Evolutionary conservation across 2,113 vertebrate species (phyloP).

Genomic region (Lepidothrix coronata): DNA sequence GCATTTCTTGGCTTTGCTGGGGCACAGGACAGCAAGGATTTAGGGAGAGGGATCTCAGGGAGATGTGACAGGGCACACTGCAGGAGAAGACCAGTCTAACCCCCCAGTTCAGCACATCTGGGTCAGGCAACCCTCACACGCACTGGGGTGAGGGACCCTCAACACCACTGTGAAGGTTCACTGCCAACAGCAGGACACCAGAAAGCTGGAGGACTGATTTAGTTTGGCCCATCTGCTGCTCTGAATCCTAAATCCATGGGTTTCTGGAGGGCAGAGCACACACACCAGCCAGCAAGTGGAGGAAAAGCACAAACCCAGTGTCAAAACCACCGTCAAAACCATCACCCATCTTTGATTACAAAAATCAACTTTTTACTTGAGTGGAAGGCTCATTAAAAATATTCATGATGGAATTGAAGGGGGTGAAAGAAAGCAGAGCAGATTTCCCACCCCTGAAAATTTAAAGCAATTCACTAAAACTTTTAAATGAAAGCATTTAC

Average conservation of each 20-base stretch:
- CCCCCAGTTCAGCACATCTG: background rate
- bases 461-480: background rate
- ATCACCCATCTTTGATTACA: fast-evolving
- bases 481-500: fast-evolving
- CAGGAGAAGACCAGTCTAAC: background rate
- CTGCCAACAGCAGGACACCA: background rate
- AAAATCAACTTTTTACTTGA: background rate
- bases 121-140: fast-evolving
- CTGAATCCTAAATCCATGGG: background rate
- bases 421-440: background rate
- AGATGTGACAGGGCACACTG: background rate
- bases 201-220: background rate
- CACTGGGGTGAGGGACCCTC: background rate
- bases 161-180: fast-evolving
- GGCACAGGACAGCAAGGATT: background rate
- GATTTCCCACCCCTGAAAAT: background rate
- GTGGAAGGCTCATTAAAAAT: background rate
- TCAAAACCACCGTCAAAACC: background rate
- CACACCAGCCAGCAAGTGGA: fast-evolving
- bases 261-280: background rate
- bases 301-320: fast-evolving
- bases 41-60: background rate
- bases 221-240: background rate
- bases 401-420: background rate
- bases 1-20: background rate